These are phyloP conservation scores for Escarpia spicata DNA, from an alignment of 2,888 invertebrate species.

Conservation along the genomic window DNA sequence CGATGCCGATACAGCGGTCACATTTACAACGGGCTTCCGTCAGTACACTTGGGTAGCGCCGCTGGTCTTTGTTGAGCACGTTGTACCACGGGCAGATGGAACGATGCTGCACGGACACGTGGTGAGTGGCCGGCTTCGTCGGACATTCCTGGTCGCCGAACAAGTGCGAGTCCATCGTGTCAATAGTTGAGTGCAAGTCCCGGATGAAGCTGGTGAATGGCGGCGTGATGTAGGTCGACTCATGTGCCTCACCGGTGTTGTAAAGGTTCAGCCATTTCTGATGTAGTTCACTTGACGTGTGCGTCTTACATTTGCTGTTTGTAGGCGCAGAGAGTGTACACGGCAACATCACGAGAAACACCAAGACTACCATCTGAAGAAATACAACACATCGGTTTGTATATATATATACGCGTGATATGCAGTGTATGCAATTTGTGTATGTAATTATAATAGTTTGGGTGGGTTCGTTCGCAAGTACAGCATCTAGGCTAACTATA, in stretches of 20 bases:
- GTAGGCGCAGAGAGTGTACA: background rate
- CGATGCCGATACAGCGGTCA: background rate
- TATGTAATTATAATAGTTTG: background rate
- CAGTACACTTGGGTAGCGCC: slow-evolving; percentile 10
- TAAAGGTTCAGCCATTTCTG: background rate
- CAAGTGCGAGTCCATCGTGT: background rate
- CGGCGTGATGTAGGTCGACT: background rate
- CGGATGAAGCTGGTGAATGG: background rate
- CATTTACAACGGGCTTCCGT: slow-evolving; percentile 22
- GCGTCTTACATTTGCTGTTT: background rate
- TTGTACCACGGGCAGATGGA: slow-evolving; percentile 27
- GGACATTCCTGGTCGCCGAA: background rate
- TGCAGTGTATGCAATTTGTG: background rate
- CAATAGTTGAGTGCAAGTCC: background rate
- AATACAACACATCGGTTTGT: background rate
- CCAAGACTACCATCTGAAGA: background rate
- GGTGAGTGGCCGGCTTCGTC: background rate
- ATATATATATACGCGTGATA: background rate
- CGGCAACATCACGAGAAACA: background rate
- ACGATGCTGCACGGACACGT: slow-evolving; percentile 2
- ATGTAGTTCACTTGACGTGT: background rate
- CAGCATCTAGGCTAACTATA: background rate
- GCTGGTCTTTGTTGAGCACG: slow-evolving; percentile 19
- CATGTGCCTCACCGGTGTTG: background rate
- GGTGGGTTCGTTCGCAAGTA: background rate